A percentile compares a stretch with the other conserved stretches of the same genome.
phyloP scores from a whole-genome alignment of 2,113 vertebrate species.

The Ranitomeya variabilis region DNA sequence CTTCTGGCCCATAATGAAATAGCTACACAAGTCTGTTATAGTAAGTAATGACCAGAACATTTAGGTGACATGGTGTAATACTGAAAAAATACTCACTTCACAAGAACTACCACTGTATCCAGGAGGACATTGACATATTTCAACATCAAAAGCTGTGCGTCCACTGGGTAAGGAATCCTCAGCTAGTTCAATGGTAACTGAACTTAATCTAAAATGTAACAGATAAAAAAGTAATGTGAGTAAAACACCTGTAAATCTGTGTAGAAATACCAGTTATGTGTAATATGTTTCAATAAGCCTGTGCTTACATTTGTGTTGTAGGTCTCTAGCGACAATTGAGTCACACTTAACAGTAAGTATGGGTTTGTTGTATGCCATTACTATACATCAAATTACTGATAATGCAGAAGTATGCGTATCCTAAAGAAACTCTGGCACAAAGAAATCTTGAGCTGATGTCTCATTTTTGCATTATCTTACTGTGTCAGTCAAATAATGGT shows the following conservation, averaged over 20 bases:
- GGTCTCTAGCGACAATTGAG: too few relatives aligned
- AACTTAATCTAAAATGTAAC: conserved; percentile 65
- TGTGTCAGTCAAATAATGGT: too few relatives aligned
- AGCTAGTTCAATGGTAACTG: conserved; percentile 75
- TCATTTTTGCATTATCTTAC: too few relatives aligned
- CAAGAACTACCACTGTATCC: conserved; percentile 83
- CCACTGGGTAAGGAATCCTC: conserved; percentile 63
- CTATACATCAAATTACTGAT: neutral
- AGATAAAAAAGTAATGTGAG: neutral
- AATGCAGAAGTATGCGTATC: too few relatives aligned
- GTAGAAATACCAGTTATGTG: neutral
- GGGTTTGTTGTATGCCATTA: neutral
- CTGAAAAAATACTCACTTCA: conserved; percentile 73
- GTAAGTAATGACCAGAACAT: neutral
- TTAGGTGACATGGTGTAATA: neutral
- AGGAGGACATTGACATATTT: conserved; percentile 80
- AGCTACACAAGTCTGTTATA: neutral
- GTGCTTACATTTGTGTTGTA: neutral
- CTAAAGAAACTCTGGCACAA: too few relatives aligned
- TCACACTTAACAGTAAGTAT: neutral
- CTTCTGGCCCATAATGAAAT: neutral
- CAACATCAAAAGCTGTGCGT: conserved; percentile 72
- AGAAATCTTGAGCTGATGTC: too few relatives aligned
- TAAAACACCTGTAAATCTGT: neutral
- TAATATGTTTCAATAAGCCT: neutral